These are phyloP conservation scores for Leptopilina drosophilae DNA, from an alignment of 2,888 invertebrate genomes.

Conservation along the genomic window DNA sequence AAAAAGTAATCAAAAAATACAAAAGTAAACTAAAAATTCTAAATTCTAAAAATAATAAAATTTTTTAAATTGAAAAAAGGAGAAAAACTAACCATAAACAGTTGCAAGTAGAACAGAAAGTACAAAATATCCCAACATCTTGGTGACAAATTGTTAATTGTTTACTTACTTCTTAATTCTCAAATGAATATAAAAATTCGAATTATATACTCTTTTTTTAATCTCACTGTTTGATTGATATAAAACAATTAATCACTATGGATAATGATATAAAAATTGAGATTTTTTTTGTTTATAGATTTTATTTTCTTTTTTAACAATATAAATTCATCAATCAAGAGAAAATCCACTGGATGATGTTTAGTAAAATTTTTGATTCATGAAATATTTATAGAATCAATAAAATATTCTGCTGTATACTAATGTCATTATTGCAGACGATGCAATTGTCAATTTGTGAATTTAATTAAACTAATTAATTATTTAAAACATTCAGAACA, in stretches of 20 bases:
- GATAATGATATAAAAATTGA: neutral
- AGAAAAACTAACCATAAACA: constrained; percentile 34
- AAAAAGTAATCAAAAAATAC: neutral
- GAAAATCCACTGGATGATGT: no score
- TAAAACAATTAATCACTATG: neutral
- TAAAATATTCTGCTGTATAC: no score
- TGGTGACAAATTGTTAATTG: neutral
- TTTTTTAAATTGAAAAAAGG: neutral
- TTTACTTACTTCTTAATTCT: neutral
- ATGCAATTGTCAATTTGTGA: no score
- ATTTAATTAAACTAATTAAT: no score
- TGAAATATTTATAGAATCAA: no score
- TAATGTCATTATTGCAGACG: no score
- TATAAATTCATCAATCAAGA: no score
- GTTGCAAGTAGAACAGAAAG: constrained; percentile 23
- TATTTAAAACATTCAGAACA: no score
- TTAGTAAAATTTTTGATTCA: no score
- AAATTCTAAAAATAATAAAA: no score
- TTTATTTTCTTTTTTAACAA: neutral
- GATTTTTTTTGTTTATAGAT: neutral
- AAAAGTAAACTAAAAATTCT: neutral
- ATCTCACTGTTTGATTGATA: neutral
- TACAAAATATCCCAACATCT: constrained; percentile 45
- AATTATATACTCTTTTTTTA: constrained; percentile 9
- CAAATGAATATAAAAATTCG: neutral